Conservation (phyloP, 2,797 vertebrate genomes). For the Clarias platycephalus region DNA sequence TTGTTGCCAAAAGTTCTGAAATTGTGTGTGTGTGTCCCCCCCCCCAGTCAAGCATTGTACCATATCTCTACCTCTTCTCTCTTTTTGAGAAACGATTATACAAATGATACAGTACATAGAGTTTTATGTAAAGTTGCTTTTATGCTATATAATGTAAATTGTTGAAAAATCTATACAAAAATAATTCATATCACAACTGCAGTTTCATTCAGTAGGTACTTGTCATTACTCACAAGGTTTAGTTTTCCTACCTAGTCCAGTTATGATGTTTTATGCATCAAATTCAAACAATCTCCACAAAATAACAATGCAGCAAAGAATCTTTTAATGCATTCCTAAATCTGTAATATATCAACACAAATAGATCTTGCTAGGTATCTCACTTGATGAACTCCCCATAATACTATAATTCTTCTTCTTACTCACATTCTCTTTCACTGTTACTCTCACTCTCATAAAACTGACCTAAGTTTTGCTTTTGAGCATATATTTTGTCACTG, state of each 20-base stretch:
- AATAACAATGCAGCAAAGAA: not conserved
- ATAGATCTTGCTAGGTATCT: slow-evolving; percentile 33
- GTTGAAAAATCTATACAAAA: not conserved
- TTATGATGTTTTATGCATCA: not conserved
- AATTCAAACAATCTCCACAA: not conserved
- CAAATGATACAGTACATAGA: no score
- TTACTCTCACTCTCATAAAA: slow-evolving; percentile 61
- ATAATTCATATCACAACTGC: not conserved
- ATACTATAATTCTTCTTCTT: not conserved
- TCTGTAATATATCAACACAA: not conserved
- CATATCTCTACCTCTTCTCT: no score
- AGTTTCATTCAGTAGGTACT: not conserved
- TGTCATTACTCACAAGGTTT: not conserved
- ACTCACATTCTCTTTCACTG: slow-evolving; percentile 23
- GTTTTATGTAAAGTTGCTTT: not conserved
- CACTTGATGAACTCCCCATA: slow-evolving; percentile 57
- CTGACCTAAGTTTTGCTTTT: slow-evolving; percentile 65
- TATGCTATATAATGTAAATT: not conserved
- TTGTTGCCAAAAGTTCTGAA: no score
- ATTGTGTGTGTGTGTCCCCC: no score
- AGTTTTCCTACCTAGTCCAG: not conserved
- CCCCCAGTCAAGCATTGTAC: no score
- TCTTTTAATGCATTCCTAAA: not conserved
- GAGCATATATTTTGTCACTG: slow-evolving; percentile 53
- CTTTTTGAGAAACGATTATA: no score